Evolutionary conservation across 2,113 vertebrate species (phyloP).

Genomic region (Myrmophylax atrothorax): DNA sequence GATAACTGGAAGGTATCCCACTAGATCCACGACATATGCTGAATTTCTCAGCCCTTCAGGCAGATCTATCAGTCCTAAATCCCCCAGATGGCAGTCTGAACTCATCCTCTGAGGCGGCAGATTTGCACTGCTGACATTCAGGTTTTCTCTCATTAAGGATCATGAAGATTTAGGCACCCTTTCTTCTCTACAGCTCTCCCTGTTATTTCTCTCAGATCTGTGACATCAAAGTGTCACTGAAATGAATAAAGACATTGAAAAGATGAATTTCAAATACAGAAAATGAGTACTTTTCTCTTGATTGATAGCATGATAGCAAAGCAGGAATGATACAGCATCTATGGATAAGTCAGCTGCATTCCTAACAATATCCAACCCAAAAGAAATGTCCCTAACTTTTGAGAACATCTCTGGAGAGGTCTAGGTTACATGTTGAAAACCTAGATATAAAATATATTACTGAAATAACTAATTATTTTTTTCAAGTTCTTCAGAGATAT

Average conservation of each 20-base stretch:
- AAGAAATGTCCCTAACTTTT: background rate
- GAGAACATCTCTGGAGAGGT: background rate
- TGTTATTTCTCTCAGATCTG: slow-evolving; percentile 5
- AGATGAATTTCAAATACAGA: slow-evolving; percentile 18
- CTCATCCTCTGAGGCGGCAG: background rate
- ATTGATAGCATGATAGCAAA: background rate
- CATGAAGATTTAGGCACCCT: background rate
- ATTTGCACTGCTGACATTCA: background rate
- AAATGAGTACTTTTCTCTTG: background rate
- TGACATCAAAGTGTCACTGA: slow-evolving; percentile 23
- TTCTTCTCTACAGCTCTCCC: background rate
- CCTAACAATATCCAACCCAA: background rate
- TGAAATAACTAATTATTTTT: background rate
- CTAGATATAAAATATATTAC: background rate
- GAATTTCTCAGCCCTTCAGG: background rate
- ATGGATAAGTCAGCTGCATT: background rate
- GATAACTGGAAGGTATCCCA: background rate
- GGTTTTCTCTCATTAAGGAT: slow-evolving; percentile 3
- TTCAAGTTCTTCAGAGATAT: background rate
- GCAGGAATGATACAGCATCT: background rate
- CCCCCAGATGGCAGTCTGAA: slow-evolving; percentile 41
- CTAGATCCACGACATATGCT: background rate
- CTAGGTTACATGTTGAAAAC: background rate
- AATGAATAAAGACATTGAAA: slow-evolving; percentile 16
- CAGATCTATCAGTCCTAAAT: background rate